Conservation (phyloP, 2,888 invertebrate species). For the Endomychus coccineus region DNA sequence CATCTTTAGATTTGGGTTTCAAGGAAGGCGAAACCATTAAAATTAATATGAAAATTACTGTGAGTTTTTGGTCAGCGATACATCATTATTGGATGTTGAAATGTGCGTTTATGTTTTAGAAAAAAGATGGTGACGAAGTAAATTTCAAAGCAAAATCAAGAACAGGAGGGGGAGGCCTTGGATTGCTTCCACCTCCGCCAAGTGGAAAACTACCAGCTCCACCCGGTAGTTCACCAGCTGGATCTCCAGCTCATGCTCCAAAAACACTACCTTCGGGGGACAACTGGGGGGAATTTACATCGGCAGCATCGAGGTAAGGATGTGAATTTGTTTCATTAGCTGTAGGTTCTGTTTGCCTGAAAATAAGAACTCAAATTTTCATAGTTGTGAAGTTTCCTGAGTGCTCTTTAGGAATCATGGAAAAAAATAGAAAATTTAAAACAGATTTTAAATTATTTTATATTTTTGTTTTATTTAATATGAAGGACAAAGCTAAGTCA, state of each 20-base stretch:
- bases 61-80: slow-evolving; percentile 40
- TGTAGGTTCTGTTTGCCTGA: too few relatives aligned
- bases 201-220: slow-evolving; percentile 74
- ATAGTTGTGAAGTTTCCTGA: too few relatives aligned
- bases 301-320: slow-evolving; percentile 43
- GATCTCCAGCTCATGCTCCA: slow-evolving; percentile 54
- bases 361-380: too few relatives aligned
- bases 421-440: too few relatives aligned
- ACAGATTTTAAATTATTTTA: too few relatives aligned
- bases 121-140: slow-evolving; percentile 79
- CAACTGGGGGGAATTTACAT: slow-evolving; percentile 77
- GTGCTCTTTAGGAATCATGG: too few relatives aligned
- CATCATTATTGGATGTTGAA: neutral
- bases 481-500: too few relatives aligned
- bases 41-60: slow-evolving; percentile 96
- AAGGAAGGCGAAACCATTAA: slow-evolving; percentile 99
- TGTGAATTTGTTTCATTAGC: neutral
- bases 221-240: slow-evolving; percentile 72
- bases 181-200: slow-evolving; percentile 74
- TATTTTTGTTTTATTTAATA: too few relatives aligned
- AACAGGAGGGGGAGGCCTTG: slow-evolving; percentile 45
- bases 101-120: slow-evolving; percentile 52
- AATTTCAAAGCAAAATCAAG: slow-evolving; percentile 58
- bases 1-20: slow-evolving; percentile 89
- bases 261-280: slow-evolving; percentile 43